Evolutionary conservation across 1,140 invertebrate genomes (phyloP).

Genomic region (Diorhabda carinulata): DNA sequence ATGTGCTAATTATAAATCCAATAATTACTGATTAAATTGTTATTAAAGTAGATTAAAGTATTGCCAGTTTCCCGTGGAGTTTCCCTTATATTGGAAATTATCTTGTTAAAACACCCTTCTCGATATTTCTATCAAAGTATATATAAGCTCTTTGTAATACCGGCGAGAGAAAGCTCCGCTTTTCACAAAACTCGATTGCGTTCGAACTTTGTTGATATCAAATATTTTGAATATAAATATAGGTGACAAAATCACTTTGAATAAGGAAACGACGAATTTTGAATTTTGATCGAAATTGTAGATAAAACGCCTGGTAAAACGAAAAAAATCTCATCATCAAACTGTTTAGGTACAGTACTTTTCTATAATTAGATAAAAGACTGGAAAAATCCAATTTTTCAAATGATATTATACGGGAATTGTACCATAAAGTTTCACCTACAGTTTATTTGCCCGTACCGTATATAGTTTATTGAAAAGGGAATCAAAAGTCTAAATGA

Average conservation of each 20-base stretch:
- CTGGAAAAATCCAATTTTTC: too few relatives aligned
- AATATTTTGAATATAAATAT: not conserved
- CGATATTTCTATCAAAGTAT: constrained; percentile 21
- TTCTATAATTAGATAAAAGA: too few relatives aligned
- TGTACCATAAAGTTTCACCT: too few relatives aligned
- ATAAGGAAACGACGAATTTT: too few relatives aligned
- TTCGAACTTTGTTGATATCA: constrained; percentile 5
- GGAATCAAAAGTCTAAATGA: constrained; percentile 6
- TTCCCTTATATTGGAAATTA: constrained; percentile 31
- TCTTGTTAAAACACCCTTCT: constrained; percentile 25
- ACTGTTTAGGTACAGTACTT: too few relatives aligned
- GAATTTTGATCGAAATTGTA: too few relatives aligned
- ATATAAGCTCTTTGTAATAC: constrained; percentile 20
- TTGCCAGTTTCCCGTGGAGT: constrained; percentile 23
- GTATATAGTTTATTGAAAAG: not conserved
- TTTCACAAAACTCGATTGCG: constrained; percentile 1
- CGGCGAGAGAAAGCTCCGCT: constrained; percentile 5
- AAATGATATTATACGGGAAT: too few relatives aligned
- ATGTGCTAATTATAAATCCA: constrained; percentile 35
- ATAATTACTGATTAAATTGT: constrained; percentile 34
- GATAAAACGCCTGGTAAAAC: too few relatives aligned
- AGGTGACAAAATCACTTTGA: not conserved
- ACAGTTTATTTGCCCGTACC: too few relatives aligned
- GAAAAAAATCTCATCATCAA: too few relatives aligned
- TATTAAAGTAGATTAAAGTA: constrained; percentile 34